Evolutionary conservation across 2,888 invertebrate genomes (phyloP).

Genomic region (Acleris sparsana): DNA sequence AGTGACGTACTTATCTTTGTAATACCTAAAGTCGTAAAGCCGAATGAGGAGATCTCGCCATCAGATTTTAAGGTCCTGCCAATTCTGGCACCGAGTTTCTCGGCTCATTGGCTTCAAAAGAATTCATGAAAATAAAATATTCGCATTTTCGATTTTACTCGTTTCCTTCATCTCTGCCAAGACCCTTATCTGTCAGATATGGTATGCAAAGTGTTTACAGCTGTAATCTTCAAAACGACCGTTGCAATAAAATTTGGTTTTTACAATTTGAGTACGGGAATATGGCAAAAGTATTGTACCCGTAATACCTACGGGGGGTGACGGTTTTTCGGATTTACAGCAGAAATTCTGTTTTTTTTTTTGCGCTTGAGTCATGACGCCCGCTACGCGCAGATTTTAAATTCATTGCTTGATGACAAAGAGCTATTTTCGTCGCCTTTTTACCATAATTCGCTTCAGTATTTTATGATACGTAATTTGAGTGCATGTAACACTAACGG

Average conservation of each 20-base stretch:
- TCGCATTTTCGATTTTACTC: constrained; percentile 33
- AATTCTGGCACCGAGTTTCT: constrained; percentile 36
- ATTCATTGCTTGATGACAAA: too few species aligned
- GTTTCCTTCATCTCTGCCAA: constrained; percentile 31
- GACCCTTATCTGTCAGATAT: constrained; percentile 35
- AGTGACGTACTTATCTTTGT: constrained; percentile 73
- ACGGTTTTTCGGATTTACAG: too few species aligned
- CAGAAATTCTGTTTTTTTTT: too few species aligned
- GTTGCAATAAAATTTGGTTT: not conserved
- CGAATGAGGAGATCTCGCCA: constrained; percentile 57
- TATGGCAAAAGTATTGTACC: too few species aligned
- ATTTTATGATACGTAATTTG: too few species aligned
- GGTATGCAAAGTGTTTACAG: constrained; percentile 22
- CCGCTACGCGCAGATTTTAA: too few species aligned
- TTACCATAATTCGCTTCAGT: too few species aligned
- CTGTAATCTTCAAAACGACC: constrained; percentile 20
- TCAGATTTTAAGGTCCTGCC: constrained; percentile 45
- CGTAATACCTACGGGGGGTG: too few species aligned
- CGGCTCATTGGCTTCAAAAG: constrained; percentile 35
- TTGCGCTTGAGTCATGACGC: too few species aligned
- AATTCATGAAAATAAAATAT: constrained; percentile 36
- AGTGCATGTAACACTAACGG: too few species aligned
- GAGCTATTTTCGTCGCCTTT: too few species aligned
- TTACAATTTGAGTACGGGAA: too few species aligned
- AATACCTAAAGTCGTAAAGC: constrained; percentile 74